Evolutionary conservation across 2,797 vertebrate genomes (phyloP).

Genomic region (Podarcis siculus): DNA sequence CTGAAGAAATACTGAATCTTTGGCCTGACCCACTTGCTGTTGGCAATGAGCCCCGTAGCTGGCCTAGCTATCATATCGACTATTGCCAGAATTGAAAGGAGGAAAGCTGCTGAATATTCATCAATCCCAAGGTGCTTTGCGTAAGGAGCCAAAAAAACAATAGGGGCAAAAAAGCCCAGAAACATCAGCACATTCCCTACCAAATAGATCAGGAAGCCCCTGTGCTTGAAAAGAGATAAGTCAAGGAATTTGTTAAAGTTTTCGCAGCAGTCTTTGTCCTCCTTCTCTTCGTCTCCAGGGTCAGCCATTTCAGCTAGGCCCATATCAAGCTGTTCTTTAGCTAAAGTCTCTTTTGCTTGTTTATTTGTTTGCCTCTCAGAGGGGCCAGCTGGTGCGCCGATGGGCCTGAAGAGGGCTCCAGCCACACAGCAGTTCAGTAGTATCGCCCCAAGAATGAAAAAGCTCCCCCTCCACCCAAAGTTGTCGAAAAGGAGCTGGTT

Average conservation of each 20-base stretch:
- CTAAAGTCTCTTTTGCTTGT: neutral
- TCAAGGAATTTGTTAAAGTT: constrained; percentile 78
- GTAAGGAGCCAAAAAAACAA: constrained; percentile 84
- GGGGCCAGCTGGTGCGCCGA: constrained; percentile 32
- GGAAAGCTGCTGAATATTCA: constrained; percentile 82
- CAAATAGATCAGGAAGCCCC: constrained; percentile 87
- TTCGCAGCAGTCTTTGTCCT: constrained; percentile 63
- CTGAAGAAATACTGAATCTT: constrained; percentile 86
- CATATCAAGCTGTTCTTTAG: neutral
- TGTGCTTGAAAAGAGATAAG: constrained; percentile 84
- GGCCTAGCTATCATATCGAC: constrained; percentile 86
- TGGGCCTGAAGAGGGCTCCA: constrained; percentile 85
- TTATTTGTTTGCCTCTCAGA: constrained; percentile 3
- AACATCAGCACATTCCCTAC: constrained; percentile 84
- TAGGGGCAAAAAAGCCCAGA: constrained; percentile 84
- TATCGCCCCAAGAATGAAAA: constrained; percentile 85
- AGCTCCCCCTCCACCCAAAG: constrained; percentile 87
- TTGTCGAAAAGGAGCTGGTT: constrained; percentile 82
- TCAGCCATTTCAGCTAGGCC: constrained; percentile 30
- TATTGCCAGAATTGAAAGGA: constrained; percentile 83
- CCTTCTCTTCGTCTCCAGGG: constrained; percentile 30
- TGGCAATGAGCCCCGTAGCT: constrained; percentile 80
- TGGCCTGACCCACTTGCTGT: constrained; percentile 81
- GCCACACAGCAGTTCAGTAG: constrained; percentile 87
- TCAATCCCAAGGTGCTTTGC: constrained; percentile 80